phyloP scores from a whole-genome alignment of 2,113 vertebrate genomes.

The Sula dactylatra region DNA sequence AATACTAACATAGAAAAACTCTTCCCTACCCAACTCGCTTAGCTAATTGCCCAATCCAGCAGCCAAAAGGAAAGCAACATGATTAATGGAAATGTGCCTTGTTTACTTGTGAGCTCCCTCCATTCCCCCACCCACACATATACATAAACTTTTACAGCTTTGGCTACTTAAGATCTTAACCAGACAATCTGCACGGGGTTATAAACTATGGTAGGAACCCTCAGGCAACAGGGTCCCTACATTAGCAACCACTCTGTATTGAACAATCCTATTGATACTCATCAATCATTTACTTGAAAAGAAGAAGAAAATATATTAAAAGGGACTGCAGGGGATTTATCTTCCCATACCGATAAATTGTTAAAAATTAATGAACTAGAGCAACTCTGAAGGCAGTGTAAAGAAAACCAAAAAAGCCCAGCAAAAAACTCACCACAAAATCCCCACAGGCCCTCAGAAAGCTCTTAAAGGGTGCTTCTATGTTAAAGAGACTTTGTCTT shows the following conservation, averaged over 20 bases:
- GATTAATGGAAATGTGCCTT: conserved; percentile 42
- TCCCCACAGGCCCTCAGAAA: background rate
- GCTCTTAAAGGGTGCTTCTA: background rate
- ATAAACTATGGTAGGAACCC: conserved; percentile 59
- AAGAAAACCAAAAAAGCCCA: background rate
- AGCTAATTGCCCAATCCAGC: background rate
- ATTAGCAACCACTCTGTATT: conserved; percentile 65
- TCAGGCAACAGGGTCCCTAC: conserved; percentile 44
- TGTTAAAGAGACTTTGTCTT: background rate
- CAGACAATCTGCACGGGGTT: conserved; percentile 35
- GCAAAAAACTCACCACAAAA: background rate
- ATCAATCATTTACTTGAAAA: conserved; percentile 79
- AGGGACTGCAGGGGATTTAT: conserved; percentile 71
- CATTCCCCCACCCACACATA: background rate
- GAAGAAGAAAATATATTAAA: conserved; percentile 74
- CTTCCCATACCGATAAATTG: conserved; percentile 71
- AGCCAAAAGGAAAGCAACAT: background rate
- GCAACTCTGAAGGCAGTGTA: conserved; percentile 39
- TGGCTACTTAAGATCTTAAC: conserved; percentile 55
- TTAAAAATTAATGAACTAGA: conserved; percentile 76
- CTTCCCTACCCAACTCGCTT: background rate
- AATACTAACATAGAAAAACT: background rate
- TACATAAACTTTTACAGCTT: conserved; percentile 36
- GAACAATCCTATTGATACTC: conserved; percentile 66
- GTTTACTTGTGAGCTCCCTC: background rate